Evolutionary conservation across 1,140 invertebrate genomes (phyloP), one percentile per base, ranked within the genome.

Genomic region (Hydropsyche tenuis): DNA sequence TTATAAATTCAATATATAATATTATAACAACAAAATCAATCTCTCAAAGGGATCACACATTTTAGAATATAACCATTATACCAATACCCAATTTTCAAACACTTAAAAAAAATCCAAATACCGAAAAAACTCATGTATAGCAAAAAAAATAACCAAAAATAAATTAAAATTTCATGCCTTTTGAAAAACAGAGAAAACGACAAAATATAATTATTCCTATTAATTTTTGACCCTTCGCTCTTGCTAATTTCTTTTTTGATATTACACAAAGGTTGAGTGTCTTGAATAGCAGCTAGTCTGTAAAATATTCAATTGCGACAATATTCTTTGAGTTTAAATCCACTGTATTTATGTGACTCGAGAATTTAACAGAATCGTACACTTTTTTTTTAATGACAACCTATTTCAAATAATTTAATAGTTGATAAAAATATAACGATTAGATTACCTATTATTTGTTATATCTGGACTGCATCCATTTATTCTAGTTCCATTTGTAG

Each of bases 401-500:
- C n/a, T n/a, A n/a, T n/a, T n/a, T n/a, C n/a, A n/a, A n/a, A n/a
- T n/a, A n/a, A n/a, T n/a, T n/a, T n/a, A n/a, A n/a, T n/a, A n/a
- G n/a, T n/a, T n/a, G n/a, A n/a, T n/a, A n/a, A n/a, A n/a, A n/a
- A n/a, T n/a, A n/a, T n/a, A n/a, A n/a, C n/a, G 30, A 37, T 37
- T 4, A 37, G 9, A 48, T 3, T 25, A 60, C 56, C 56, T 60
- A 60, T 60, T 60, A 25, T 23, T 60, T 27, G 22, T 23, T 23
- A 23, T 27, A 25, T 60, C 42, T 27, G 73, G 63, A 71, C 56
- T 72, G 45, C 78, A 81, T 77, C 81, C 80, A 69, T 80, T 81
- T 48, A 79, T 79, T 69, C 77, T 75, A 22, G 80, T 79, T 46
- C 80, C 80, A 63, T 76, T 80, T 6, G 73, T 73, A 9, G 77